Evolutionary conservation across 1,140 invertebrate species (phyloP).

Genomic region (Bilobella aurantiaca): DNA sequence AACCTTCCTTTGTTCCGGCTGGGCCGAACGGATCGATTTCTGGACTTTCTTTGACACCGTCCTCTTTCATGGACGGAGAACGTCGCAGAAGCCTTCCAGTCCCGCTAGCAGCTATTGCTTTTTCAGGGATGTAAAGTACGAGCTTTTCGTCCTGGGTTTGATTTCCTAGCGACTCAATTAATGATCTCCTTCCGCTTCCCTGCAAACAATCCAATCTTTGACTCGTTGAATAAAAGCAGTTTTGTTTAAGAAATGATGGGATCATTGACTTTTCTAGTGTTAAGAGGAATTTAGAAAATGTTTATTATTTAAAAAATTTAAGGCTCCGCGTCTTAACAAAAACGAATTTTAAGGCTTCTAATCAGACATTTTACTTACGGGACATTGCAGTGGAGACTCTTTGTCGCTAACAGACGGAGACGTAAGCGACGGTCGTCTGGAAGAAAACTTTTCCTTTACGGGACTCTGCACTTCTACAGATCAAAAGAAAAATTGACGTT

Average conservation of each 20-base stretch:
- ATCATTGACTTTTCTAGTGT: too few relatives aligned
- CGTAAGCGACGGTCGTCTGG: conserved; percentile 50
- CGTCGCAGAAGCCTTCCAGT: not conserved
- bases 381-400: not conserved
- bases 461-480: conserved; percentile 52
- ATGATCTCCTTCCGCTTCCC: conserved; percentile 15
- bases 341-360: not conserved
- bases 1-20: conserved; percentile 39
- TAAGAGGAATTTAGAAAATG: too few relatives aligned
- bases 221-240: too few relatives aligned
- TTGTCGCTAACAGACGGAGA: not conserved
- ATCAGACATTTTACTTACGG: not conserved
- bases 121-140: conserved; percentile 50
- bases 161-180: conserved; percentile 44
- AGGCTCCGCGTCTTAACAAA: not conserved
- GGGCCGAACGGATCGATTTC: conserved; percentile 16
- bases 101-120: conserved; percentile 1
- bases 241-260: not conserved
- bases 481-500: conserved; percentile 3
- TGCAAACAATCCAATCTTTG: too few relatives aligned
- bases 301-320: not conserved
- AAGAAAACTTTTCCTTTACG: conserved; percentile 61
- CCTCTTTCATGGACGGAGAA: not conserved
- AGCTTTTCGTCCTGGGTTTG: conserved; percentile 46
- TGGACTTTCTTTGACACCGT: conserved; percentile 12